phyloP scores from a whole-genome alignment of 2,888 invertebrate species.

The Agrilus mali region DNA sequence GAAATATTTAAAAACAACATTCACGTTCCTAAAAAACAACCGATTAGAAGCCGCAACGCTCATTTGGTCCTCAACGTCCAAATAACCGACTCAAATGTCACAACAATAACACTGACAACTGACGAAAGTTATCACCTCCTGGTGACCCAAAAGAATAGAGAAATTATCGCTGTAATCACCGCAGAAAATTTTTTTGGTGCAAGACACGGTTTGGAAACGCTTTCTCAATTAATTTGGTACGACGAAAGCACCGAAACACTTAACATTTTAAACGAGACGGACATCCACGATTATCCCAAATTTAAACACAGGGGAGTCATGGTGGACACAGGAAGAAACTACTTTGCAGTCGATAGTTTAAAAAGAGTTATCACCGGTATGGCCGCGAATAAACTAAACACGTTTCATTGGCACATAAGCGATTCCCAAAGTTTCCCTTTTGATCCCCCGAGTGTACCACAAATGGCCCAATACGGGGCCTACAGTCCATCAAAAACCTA shows the following conservation, averaged over 20 bases:
- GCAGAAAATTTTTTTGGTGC: conserved; percentile 61
- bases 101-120: conserved; percentile 37
- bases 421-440: conserved; percentile 87
- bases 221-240: conserved; percentile 63
- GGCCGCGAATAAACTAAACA: conserved; percentile 81
- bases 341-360: conserved; percentile 55
- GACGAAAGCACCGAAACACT: conserved; percentile 48
- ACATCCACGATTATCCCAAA: conserved; percentile 61
- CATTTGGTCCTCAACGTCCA: conserved; percentile 16
- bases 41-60: too few relatives aligned
- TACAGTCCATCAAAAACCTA: conserved; percentile 59
- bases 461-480: conserved; percentile 69
- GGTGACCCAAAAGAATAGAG: conserved; percentile 34
- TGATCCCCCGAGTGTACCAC: conserved; percentile 55
- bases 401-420: conserved; percentile 85
- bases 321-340: conserved; percentile 83
- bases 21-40: too few relatives aligned
- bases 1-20: too few relatives aligned
- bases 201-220: conserved; percentile 59
- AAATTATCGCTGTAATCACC: conserved; percentile 40
- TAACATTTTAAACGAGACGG: conserved; percentile 47
- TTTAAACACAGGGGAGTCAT: conserved; percentile 72
- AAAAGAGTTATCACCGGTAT: conserved; percentile 74
- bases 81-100: conserved; percentile 18
- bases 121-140: conserved; percentile 46